Conservation (phyloP, 37 sponge, comb jelly and placozoan genomes). For the Halisarca cf. caerulea region DNA sequence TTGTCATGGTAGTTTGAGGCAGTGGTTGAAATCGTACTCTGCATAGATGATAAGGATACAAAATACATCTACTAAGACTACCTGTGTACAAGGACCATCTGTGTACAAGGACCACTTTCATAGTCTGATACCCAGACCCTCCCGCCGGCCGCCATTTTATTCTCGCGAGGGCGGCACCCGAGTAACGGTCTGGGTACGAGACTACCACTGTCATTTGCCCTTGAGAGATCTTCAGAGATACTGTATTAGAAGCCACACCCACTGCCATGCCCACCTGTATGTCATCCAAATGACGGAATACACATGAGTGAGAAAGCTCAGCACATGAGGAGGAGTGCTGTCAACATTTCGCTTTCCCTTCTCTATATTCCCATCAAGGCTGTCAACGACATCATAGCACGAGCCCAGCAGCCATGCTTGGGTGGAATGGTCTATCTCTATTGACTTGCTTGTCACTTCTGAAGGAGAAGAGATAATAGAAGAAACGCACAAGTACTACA, state of each 20-base stretch:
- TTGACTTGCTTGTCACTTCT: conserved; percentile 23
- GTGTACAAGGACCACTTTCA: not conserved
- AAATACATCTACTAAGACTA: no score
- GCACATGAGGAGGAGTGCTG: conserved; percentile 58
- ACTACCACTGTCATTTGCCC: no score
- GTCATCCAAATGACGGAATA: conserved; percentile 67
- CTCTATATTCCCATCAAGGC: not conserved
- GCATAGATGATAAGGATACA: no score
- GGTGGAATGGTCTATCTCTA: conserved; percentile 8
- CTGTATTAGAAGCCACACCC: not conserved
- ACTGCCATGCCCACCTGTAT: conserved; percentile 39
- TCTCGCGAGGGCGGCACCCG: no score
- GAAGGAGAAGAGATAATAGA: not conserved
- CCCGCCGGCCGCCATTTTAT: no score
- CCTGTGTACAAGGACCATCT: not conserved
- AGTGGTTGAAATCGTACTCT: conserved; percentile 78
- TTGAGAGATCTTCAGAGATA: no score
- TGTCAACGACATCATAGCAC: not conserved
- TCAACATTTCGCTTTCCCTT: conserved; percentile 13
- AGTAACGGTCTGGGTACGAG: no score
- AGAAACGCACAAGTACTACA: no score
- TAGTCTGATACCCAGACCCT: no score
- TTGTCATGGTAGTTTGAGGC: conserved; percentile 64
- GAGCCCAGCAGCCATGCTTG: conserved; percentile 1
- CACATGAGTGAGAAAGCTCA: conserved; percentile 64